Evolutionary conservation across 2,888 invertebrate genomes (phyloP).

Genomic region (Diachrysia chrysitis): DNA sequence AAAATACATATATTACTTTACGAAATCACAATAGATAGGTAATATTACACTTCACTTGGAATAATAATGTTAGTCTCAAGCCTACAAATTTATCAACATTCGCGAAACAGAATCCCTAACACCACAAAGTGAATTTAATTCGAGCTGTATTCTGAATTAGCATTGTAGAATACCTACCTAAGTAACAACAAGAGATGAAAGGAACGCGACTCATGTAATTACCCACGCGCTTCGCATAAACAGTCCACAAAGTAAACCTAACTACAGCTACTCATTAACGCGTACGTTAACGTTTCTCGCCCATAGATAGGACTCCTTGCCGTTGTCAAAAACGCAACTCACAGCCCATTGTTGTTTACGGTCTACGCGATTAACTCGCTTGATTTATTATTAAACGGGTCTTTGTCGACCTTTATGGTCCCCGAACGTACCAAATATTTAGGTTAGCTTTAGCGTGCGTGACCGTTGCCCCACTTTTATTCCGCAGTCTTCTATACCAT

Average conservation of each 20-base stretch:
- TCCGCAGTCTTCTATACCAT: constrained; percentile 13
- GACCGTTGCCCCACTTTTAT: constrained; percentile 35
- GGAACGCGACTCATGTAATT: constrained; percentile 31
- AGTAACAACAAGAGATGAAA: constrained; percentile 28
- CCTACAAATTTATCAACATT: not conserved
- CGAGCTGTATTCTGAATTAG: constrained; percentile 12
- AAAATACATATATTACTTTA: not conserved
- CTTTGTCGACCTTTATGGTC: constrained; percentile 71
- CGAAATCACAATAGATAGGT: not conserved
- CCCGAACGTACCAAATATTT: constrained; percentile 73
- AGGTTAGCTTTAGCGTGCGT: constrained; percentile 59
- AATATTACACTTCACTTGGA: not conserved
- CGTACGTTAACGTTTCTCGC: constrained; percentile 46
- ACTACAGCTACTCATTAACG: constrained; percentile 46
- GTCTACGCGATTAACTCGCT: constrained; percentile 66
- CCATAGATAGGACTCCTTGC: constrained; percentile 36
- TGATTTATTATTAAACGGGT: constrained; percentile 78
- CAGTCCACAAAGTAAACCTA: constrained; percentile 29
- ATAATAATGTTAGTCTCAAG: not conserved
- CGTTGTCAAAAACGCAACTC: constrained; percentile 54
- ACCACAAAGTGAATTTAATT: constrained; percentile 3
- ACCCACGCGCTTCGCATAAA: constrained; percentile 26
- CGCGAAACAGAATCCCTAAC: not conserved
- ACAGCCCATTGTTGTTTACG: constrained; percentile 59
- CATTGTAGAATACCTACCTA: constrained; percentile 14